Conservation (phyloP, 2,888 invertebrate genomes). For the Pandemis corylana region DNA sequence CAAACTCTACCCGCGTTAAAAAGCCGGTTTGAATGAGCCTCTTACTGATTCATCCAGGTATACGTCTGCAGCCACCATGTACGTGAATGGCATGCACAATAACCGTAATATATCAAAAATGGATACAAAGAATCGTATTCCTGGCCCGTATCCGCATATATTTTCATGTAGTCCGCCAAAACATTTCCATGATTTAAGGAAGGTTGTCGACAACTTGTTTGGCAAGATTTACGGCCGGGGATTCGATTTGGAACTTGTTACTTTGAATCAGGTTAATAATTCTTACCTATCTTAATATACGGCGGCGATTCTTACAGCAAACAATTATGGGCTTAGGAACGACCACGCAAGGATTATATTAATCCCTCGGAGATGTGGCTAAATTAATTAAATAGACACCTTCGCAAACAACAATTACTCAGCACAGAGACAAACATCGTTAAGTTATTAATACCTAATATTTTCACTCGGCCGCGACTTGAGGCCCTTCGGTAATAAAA, state of each 20-base stretch:
- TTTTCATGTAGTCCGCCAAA: conserved; percentile 31
- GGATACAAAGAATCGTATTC: neutral
- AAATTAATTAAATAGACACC: conserved; percentile 37
- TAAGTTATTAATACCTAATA: conserved; percentile 39
- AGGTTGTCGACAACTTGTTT: conserved; percentile 39
- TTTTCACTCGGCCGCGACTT: conserved; percentile 26
- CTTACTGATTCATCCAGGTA: neutral
- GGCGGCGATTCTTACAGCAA: neutral
- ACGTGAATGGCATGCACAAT: neutral
- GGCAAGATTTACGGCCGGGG: conserved; percentile 37
- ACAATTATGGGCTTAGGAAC: conserved; percentile 24
- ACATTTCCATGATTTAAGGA: conserved; percentile 40
- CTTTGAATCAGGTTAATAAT: conserved; percentile 27
- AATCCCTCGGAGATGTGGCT: neutral
- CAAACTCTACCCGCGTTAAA: neutral
- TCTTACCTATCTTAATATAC: conserved; percentile 20
- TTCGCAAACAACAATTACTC: conserved; percentile 33
- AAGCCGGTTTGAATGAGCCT: neutral
- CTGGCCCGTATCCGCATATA: conserved; percentile 9
- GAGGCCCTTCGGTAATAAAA: conserved; percentile 33
- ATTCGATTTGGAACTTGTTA: conserved; percentile 40
- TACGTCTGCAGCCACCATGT: neutral
- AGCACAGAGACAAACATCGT: conserved; percentile 38
- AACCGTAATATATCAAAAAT: conserved; percentile 3
- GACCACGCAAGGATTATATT: conserved; percentile 1